These are phyloP conservation scores for Acanthis flammea DNA, from an alignment of 2,797 vertebrate species.

Conservation along the genomic window DNA sequence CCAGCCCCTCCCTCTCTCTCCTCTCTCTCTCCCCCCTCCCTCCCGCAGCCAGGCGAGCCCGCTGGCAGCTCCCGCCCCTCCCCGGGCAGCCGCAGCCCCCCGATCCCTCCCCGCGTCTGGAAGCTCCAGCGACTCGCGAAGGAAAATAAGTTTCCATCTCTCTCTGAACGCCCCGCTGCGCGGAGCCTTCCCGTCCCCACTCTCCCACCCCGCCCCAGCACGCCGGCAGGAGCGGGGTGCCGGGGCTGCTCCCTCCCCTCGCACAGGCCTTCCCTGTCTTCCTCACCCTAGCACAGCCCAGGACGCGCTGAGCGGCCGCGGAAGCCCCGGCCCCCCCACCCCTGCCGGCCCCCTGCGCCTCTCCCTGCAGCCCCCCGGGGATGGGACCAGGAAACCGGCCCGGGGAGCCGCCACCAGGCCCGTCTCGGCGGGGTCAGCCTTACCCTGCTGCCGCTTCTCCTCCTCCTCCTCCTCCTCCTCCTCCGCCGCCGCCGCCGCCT, in stretches of 20 bases:
- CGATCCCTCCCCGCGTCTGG: neutral
- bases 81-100: neutral
- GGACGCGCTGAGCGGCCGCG: neutral
- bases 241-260: neutral
- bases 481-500: constrained; percentile 14
- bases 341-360: neutral
- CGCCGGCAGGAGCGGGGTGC: neutral
- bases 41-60: neutral
- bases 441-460: constrained; percentile 21
- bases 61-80: neutral
- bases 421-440: constrained; percentile 31
- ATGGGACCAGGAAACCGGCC: neutral
- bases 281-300: neutral
- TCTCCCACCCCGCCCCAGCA: neutral
- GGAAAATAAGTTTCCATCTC: constrained; percentile 12
- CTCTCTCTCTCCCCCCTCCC: neutral
- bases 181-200: too few relatives aligned
- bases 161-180: neutral
- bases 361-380: neutral
- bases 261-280: neutral
- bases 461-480: neutral
- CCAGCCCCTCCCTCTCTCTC: neutral
- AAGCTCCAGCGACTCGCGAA: neutral
- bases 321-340: neutral
- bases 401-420: neutral